Evolutionary conservation across 2,113 vertebrate genomes (phyloP).

Genomic region (Puffinus mauretanicus): DNA sequence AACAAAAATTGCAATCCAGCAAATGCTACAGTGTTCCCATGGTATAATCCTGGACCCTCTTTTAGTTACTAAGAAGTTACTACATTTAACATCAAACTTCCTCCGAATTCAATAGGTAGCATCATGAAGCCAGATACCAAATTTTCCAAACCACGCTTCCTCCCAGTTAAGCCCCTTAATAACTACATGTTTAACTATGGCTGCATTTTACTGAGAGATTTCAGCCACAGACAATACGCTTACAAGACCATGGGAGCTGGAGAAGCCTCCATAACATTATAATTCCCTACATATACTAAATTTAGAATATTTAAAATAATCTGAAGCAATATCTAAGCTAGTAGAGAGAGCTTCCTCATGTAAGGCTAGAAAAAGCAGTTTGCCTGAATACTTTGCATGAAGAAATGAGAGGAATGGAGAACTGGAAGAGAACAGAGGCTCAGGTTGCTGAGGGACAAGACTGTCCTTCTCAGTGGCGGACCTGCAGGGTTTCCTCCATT

Average conservation of each 20-base stretch:
- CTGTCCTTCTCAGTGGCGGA: accelerated
- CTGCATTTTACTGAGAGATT: neutral
- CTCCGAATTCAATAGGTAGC: neutral
- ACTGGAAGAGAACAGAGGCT: neutral
- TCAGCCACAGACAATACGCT: neutral
- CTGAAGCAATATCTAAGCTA: neutral
- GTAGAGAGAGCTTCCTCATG: neutral
- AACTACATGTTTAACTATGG: neutral
- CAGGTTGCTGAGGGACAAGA: neutral
- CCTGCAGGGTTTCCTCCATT: neutral
- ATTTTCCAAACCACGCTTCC: neutral
- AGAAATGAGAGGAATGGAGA: neutral
- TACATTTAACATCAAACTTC: neutral
- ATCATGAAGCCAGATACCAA: neutral
- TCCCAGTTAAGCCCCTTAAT: neutral
- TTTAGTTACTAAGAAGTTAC: neutral
- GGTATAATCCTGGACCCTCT: neutral
- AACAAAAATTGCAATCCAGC: neutral
- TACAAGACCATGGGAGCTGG: accelerated
- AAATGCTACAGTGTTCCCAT: neutral
- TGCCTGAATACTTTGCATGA: neutral
- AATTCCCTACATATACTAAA: neutral
- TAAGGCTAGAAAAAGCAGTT: neutral
- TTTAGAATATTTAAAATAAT: neutral
- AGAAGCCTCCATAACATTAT: neutral